Evolutionary conservation across 2,888 invertebrate species (phyloP).

Genomic region (Meteorus cinctellus): DNA sequence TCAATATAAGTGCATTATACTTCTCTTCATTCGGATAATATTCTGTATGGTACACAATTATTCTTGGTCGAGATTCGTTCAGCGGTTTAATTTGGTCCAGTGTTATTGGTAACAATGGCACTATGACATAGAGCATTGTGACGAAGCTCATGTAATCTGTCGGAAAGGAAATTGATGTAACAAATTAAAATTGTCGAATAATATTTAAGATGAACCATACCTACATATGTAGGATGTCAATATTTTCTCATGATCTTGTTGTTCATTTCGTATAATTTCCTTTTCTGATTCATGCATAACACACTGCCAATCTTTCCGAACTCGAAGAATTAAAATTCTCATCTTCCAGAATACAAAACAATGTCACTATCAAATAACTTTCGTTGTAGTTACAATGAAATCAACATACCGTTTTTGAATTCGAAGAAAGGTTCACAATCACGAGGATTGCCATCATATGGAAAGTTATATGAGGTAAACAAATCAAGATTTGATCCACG

Average conservation of each 20-base stretch:
- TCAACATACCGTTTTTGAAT: slow-evolving; percentile 6
- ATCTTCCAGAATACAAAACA: background rate
- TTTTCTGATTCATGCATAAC: background rate
- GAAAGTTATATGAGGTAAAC: slow-evolving; percentile 16
- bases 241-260: background rate
- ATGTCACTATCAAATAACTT: background rate
- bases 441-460: slow-evolving; percentile 9
- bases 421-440: slow-evolving; percentile 10
- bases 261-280: slow-evolving; percentile 11
- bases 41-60: slow-evolving; percentile 26
- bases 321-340: background rate
- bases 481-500: background rate
- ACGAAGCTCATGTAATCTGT: slow-evolving; percentile 12
- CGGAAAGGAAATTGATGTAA: background rate
- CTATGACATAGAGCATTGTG: background rate
- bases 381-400: background rate
- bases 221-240: slow-evolving; percentile 22
- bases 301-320: slow-evolving; percentile 20
- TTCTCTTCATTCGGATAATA: slow-evolving; percentile 33
- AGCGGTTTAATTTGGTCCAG: slow-evolving; percentile 21
- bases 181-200: background rate
- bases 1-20: slow-evolving; percentile 10
- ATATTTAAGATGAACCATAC: background rate
- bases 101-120: slow-evolving; percentile 25
- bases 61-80: slow-evolving; percentile 26